Percentiles rank a stretch among this genome's conserved stretches.
These are phyloP conservation scores for Osmerus mordax DNA, from an alignment of 2,113 vertebrate genomes.

Conservation along the genomic window DNA sequence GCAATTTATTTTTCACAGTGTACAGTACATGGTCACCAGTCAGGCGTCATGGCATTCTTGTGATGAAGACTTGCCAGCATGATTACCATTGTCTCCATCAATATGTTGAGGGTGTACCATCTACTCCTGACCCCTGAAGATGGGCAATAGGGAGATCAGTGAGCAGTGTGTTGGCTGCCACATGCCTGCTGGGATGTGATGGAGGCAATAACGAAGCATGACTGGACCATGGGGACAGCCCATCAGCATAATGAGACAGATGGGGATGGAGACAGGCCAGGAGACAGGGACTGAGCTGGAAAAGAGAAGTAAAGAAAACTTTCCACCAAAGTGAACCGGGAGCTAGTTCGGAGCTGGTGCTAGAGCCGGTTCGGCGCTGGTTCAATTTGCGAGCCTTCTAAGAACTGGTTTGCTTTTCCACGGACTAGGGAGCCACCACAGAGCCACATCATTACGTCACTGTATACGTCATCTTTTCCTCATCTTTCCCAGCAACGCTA, in stretches of 20 bases:
- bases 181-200: slow-evolving; percentile 43
- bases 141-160: slow-evolving; percentile 25
- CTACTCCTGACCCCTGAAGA: slow-evolving; percentile 17
- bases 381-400: too few species aligned
- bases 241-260: slow-evolving; percentile 31
- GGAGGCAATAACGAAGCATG: slow-evolving; percentile 54
- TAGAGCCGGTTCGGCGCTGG: too few species aligned
- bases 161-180: slow-evolving; percentile 50
- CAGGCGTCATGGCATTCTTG: background rate
- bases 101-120: slow-evolving; percentile 46
- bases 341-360: too few species aligned
- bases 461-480: too few species aligned
- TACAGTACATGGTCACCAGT: slow-evolving; percentile 1
- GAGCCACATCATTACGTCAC: too few species aligned
- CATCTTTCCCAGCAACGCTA: too few species aligned
- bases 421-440: too few species aligned
- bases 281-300: slow-evolving; percentile 11
- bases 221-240: slow-evolving; percentile 35
- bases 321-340: too few species aligned
- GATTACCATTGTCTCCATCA: slow-evolving; percentile 56
- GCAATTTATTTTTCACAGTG: too few species aligned
- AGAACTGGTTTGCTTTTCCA: too few species aligned
- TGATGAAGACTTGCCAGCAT: slow-evolving; percentile 29
- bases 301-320: too few species aligned
- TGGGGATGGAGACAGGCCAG: slow-evolving; percentile 9